Evolutionary conservation across 2,797 vertebrate species (phyloP), one percentile per base, ranked within the genome.

Genomic region (Notamacropus eugenii): DNA sequence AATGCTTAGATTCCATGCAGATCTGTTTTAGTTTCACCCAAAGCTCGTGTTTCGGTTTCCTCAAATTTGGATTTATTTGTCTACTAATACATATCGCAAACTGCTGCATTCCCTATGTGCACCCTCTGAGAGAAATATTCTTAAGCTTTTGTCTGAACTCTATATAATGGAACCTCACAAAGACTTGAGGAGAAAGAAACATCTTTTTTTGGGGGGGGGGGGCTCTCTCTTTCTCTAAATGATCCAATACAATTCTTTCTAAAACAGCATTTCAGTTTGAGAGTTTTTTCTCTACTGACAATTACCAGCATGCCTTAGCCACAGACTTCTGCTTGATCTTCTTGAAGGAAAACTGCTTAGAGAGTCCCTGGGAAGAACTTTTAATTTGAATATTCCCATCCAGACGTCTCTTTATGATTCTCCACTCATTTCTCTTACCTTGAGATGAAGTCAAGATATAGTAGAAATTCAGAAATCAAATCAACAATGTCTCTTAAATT

Each of bases 301-400:
- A 50, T 46, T 50, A 50, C 74, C 74, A 87, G 8, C 6, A 4
- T 0, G 0, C 54, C 50, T 50, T 8, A 10, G 2, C 34, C 16
- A 0, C 31, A 3, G 50, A 62, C 31, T 0, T 3, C 0, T 19
- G 0, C 29, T 11, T 11, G 55, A 14, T 0, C 8, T 57, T 40
- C 19, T 14, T 34, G 31, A 55, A 59, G 16, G 27, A 3, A 62
- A 54, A 24, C 1, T 56, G 29, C 0, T 34, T 52, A 5, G 1
- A 10, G 1, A 56, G 0, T 24, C 1, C 16, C 56, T 54, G 22
- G 16, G 8, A 91, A 46, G 9, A 34, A 10, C 16, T 57, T 19
- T 6, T 93, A 67, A 10, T 19, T 24, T 67, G 92, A 93, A 59
- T 92, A 28, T 31, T 54, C 22, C 74, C 22, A 31, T 56, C 92